Conservation (phyloP, 2,113 vertebrate species). For the Hypocryptadius cinnamomeus region DNA sequence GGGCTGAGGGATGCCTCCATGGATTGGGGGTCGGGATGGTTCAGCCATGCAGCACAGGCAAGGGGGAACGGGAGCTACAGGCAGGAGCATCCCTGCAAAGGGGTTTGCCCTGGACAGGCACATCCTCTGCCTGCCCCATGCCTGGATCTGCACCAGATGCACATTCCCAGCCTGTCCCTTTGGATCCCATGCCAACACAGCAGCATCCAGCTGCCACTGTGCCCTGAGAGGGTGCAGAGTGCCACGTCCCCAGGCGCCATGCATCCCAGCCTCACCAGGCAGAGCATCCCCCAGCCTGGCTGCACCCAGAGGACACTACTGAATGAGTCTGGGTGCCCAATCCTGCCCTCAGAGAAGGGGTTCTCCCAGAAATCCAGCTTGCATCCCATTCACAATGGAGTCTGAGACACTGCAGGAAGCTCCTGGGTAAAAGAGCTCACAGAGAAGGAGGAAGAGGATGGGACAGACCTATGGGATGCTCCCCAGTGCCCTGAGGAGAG, state of each 20-base stretch:
- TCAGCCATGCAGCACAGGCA: not conserved
- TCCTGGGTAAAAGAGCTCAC: not conserved
- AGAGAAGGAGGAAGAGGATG: not conserved
- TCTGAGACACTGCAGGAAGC: not conserved
- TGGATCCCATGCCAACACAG: fast-evolving
- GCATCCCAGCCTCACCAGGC: not conserved
- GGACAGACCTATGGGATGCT: not conserved
- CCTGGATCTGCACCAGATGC: not conserved
- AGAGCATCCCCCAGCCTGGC: not conserved
- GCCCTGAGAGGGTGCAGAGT: not conserved
- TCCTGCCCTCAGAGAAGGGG: not conserved
- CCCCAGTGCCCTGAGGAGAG: not conserved
- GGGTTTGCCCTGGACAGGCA: not conserved
- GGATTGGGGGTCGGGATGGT: not conserved
- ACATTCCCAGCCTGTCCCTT: not conserved
- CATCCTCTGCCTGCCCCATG: not conserved
- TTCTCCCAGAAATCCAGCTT: not conserved
- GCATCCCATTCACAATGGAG: not conserved
- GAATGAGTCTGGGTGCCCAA: not conserved
- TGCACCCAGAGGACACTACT: not conserved
- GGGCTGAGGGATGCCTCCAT: not conserved
- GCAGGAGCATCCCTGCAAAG: not conserved
- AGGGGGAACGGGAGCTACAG: not conserved
- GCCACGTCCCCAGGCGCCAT: fast-evolving
- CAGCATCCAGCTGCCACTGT: not conserved